Conservation (phyloP, 2,113 vertebrate species). For the Hippocampus comes region DNA sequence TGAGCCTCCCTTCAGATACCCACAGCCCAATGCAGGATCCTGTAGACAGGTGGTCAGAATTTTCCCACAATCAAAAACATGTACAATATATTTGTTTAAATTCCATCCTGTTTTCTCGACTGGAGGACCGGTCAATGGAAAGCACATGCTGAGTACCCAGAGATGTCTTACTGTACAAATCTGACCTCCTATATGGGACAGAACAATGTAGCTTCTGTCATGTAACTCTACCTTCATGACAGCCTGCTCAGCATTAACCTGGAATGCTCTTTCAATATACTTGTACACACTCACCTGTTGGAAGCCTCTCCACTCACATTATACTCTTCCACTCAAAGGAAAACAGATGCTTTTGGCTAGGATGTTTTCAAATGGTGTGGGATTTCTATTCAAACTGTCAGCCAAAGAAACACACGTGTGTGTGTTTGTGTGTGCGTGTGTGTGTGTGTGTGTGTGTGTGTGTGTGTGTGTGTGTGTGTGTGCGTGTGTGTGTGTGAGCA, state of each 20-base stretch:
- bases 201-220: background rate
- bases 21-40: too few species aligned
- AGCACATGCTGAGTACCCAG: background rate
- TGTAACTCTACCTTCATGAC: background rate
- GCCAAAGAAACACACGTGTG: conserved; percentile 21
- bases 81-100: background rate
- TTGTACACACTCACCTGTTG: conserved; percentile 39
- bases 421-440: conserved; percentile 2
- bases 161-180: background rate
- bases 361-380: conserved; percentile 41
- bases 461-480: conserved; percentile 1
- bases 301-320: background rate
- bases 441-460: conserved; percentile 14
- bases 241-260: background rate
- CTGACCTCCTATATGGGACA: background rate
- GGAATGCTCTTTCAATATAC: background rate
- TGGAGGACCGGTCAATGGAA: background rate
- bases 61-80: background rate
- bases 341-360: conserved; percentile 35
- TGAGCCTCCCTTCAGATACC: too few species aligned
- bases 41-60: background rate
- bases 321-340: conserved; percentile 30
- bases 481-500: conserved; percentile 21
- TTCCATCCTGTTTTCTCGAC: background rate
- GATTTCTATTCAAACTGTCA: conserved; percentile 53